phyloP scores from a whole-genome alignment of 2,797 vertebrate species.

The Erpetoichthys calabaricus region DNA sequence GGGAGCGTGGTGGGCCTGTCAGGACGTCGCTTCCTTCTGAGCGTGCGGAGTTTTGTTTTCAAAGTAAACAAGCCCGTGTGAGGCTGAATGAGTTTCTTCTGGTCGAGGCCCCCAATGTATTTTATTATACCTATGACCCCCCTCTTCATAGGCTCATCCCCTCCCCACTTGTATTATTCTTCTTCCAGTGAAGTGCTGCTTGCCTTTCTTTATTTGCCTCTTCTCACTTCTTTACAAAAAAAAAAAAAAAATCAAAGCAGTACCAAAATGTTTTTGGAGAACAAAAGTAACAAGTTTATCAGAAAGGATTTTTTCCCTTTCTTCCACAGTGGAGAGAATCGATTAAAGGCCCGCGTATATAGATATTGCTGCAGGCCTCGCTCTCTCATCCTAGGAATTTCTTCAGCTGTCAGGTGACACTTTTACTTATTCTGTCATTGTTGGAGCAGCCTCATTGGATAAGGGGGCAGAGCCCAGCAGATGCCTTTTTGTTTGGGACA shows the following conservation, averaged over 20 bases:
- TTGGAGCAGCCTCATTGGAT: slow-evolving; percentile 29
- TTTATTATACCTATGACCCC: background rate
- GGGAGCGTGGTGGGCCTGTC: background rate
- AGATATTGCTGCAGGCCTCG: slow-evolving; percentile 22
- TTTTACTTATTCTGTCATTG: slow-evolving; percentile 46
- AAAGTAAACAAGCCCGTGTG: slow-evolving; percentile 3
- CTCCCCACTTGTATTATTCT: slow-evolving; percentile 18
- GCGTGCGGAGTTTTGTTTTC: slow-evolving; percentile 1
- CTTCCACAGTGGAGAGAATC: slow-evolving; percentile 31
- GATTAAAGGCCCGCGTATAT: slow-evolving; percentile 28
- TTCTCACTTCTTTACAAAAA: slow-evolving; percentile 22
- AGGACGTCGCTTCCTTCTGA: background rate
- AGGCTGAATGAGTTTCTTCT: background rate
- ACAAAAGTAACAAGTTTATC: slow-evolving; percentile 37
- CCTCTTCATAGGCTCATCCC: fast-evolving
- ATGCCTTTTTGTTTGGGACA: slow-evolving; percentile 70
- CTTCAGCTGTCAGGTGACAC: slow-evolving; percentile 49
- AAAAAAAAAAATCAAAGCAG: slow-evolving; percentile 27
- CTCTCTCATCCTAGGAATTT: slow-evolving; percentile 43
- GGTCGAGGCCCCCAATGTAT: background rate
- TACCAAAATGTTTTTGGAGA: slow-evolving; percentile 20
- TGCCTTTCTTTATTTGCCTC: slow-evolving; percentile 19
- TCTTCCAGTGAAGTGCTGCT: slow-evolving; percentile 24
- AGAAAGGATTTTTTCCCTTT: slow-evolving; percentile 16
- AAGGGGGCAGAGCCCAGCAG: slow-evolving; percentile 42